phyloP scores from a whole-genome alignment of 1,140 invertebrate genomes.

The Drosophila erecta region DNA sequence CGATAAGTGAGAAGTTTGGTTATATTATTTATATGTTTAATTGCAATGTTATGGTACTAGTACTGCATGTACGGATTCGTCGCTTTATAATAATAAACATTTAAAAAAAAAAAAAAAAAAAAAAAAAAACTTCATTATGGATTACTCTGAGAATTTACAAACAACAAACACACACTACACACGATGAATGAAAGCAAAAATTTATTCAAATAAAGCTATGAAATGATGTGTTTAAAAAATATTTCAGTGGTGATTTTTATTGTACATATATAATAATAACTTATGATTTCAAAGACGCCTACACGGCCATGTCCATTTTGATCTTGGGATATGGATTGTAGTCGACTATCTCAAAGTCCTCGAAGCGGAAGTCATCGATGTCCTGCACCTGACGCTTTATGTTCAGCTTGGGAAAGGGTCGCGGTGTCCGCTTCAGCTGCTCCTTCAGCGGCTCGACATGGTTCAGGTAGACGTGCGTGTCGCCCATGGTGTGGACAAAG shows the following conservation, averaged over 20 bases:
- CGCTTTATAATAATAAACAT: no score
- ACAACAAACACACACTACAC: conserved; percentile 51
- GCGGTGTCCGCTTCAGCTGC: conserved; percentile 93
- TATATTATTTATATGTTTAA: no score
- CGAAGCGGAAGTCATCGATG: conserved; percentile 96
- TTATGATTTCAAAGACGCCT: conserved; percentile 21
- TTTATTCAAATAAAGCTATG: conserved; percentile 81
- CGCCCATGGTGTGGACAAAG: conserved; percentile 98
- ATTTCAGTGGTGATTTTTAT: neutral
- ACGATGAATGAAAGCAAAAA: conserved; percentile 63
- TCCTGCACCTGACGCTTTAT: conserved; percentile 89
- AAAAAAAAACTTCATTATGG: no score
- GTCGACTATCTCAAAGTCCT: conserved; percentile 94
- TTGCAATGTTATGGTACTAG: no score
- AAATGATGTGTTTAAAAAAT: conserved; percentile 76
- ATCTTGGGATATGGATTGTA: conserved; percentile 97
- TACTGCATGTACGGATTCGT: no score
- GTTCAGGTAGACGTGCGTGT: conserved; percentile 98
- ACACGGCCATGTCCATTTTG: conserved; percentile 98
- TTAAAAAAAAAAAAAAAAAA: no score
- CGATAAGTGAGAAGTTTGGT: no score
- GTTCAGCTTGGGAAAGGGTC: conserved; percentile 92
- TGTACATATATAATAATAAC: no score
- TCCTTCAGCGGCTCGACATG: conserved; percentile 94
- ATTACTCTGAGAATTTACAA: conserved; percentile 76